Evolutionary conservation across 2,797 vertebrate genomes (phyloP), one percentile per base, ranked within the genome.

Genomic region (Urocyon cinereoargenteus): DNA sequence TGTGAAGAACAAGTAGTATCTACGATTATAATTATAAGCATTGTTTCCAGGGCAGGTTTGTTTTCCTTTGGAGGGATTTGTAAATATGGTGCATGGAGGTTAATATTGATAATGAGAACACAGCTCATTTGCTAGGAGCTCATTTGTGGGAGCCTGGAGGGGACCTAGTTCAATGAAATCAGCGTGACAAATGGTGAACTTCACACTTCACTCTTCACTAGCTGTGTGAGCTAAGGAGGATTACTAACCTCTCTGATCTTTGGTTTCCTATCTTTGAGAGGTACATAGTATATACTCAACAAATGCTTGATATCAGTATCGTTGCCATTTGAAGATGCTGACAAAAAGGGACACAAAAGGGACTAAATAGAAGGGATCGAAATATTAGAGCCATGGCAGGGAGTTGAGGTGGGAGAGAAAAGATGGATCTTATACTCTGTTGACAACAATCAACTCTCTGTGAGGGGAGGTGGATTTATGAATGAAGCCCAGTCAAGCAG

Each of bases 1-100:
- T 94, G 66, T 90, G 94, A 97, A 78, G 75, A 96, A 62, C 83
- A 72, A 66, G 90, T 72, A 83, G 36, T 26, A 96, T 72, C 91
- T 85, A 85, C 49, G 64, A 82, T 91, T 81, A 72, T 92, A 96
- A 97, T 97, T 96, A 90, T 85, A 90, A 93, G 59, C 61, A 90
- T 91, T 92, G 66, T 90, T 97, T 97, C 91, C 36, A 83, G 73
- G 61, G 84, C 28, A 93, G 70, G 92, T 96, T 95, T 95, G 75
- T 92, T 97, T 95, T 90, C 61, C 59, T 85, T 68, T 83, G 78
- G 73, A 86, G 81, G n/a, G 59, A 85, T 91, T 75, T 91, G 86
- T 75, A 96, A 94, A 87, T 94, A 78, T 24, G 68, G 10, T 55
- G 10, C 70, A 13, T 91, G 8, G 22, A 96, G 28, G 86, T 91